Percentiles rank a stretch among this genome's conserved stretches.
Evolutionary conservation across 2,113 vertebrate genomes (phyloP).

Genomic region (Periophthalmodon schlosseri): DNA sequence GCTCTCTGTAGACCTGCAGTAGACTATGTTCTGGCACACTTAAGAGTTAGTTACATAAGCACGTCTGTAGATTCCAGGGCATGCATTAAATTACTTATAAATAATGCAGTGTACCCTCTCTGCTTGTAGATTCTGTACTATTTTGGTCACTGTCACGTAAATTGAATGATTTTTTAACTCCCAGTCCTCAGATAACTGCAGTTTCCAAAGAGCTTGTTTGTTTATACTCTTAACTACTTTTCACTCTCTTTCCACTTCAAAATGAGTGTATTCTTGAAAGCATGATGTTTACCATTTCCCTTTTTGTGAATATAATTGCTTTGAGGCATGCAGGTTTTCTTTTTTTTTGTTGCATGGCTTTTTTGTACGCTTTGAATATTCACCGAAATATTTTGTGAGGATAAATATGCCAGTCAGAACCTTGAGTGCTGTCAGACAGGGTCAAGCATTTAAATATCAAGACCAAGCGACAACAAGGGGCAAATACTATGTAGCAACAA

Average conservation of each 20-base stretch:
- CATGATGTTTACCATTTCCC: constrained; percentile 8
- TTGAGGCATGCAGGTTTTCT: constrained; percentile 9
- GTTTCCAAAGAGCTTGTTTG: constrained; percentile 12
- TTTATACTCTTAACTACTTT: not conserved
- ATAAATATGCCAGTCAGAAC: constrained; percentile 18
- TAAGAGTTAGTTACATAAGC: not conserved
- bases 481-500: constrained; percentile 23
- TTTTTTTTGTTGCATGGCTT: not conserved
- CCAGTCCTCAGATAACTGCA: constrained; percentile 2
- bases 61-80: not conserved
- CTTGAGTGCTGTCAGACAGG: constrained; percentile 26
- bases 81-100: not conserved
- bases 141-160: not conserved
- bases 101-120: constrained; percentile 6
- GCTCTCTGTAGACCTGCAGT: constrained; percentile 2
- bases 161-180: not conserved
- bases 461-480: constrained; percentile 7
- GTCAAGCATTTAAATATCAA: constrained; percentile 47
- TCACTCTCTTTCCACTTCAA: constrained; percentile 6
- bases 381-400: constrained; percentile 17
- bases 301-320: constrained; percentile 40
- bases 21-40: not conserved
- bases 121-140: not conserved
- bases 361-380: constrained; percentile 13
- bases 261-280: constrained; percentile 19